phyloP scores from a whole-genome alignment of 2,888 invertebrate species.

The Pachymerium ferrugineum region DNA sequence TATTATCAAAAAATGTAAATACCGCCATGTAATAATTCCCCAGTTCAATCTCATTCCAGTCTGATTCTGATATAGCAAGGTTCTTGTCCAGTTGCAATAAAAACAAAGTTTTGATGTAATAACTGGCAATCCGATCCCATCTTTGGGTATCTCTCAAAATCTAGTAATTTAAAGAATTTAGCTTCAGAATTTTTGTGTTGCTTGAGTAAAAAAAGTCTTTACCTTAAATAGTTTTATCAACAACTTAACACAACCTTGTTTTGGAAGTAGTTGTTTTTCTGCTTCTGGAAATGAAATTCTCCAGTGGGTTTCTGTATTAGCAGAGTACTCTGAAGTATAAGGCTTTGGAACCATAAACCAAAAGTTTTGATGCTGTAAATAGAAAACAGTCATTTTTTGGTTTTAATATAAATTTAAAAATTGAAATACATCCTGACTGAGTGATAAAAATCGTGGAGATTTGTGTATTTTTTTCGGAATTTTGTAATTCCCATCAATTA shows the following conservation, averaged over 20 bases:
- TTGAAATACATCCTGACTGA: background rate
- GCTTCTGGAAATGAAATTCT: background rate
- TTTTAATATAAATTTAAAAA: background rate
- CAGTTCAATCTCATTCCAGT: no score
- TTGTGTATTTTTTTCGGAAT: background rate
- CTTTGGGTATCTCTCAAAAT: constrained; percentile 37
- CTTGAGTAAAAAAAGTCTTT: no score
- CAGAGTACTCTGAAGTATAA: background rate
- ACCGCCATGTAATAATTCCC: no score
- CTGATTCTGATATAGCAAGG: no score
- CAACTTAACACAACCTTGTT: background rate
- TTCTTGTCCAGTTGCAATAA: constrained; percentile 35
- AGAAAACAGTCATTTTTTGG: background rate
- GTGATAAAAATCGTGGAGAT: background rate
- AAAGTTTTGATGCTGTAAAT: background rate
- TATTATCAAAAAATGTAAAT: no score
- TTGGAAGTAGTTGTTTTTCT: background rate
- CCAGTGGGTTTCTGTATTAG: background rate
- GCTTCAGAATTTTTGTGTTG: no score
- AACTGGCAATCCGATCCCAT: constrained; percentile 37
- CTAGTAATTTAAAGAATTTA: constrained; percentile 28
- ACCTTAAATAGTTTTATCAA: background rate
- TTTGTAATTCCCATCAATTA: constrained; percentile 12
- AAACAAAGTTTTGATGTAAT: constrained; percentile 39
- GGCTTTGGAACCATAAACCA: constrained; percentile 34